phyloP scores from a whole-genome alignment of 1,140 invertebrate genomes.

The Brachionus manjavacas region DNA sequence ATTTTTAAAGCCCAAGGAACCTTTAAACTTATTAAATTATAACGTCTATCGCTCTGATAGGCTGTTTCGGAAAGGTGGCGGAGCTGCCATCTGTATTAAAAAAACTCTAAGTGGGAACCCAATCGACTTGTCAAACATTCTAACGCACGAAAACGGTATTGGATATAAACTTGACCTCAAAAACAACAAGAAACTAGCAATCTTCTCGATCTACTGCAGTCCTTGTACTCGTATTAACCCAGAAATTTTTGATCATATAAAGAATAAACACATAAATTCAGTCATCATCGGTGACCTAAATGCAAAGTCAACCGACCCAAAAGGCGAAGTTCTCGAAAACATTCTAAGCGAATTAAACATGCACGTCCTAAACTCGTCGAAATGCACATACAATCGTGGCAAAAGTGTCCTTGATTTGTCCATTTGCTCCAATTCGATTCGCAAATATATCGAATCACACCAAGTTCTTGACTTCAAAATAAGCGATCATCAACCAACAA shows the following conservation, averaged over 20 bases:
- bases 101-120: neutral
- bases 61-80: no score
- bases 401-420: neutral
- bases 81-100: neutral
- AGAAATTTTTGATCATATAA: neutral
- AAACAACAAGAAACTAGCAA: constrained; percentile 6
- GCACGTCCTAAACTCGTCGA: no score
- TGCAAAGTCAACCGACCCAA: neutral
- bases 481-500: neutral
- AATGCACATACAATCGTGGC: no score
- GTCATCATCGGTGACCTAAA: neutral
- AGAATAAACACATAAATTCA: neutral
- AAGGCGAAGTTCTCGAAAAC: no score
- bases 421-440: neutral
- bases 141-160: neutral
- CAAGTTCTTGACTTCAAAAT: neutral
- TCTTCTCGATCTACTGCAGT: neutral
- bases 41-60: no score
- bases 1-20: no score
- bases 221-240: neutral
- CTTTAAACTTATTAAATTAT: no score
- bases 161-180: neutral
- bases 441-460: neutral
- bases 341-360: no score
- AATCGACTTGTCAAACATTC: neutral